Conservation (phyloP, 2,888 invertebrate genomes). For the Pterobdella sp. region DNA sequence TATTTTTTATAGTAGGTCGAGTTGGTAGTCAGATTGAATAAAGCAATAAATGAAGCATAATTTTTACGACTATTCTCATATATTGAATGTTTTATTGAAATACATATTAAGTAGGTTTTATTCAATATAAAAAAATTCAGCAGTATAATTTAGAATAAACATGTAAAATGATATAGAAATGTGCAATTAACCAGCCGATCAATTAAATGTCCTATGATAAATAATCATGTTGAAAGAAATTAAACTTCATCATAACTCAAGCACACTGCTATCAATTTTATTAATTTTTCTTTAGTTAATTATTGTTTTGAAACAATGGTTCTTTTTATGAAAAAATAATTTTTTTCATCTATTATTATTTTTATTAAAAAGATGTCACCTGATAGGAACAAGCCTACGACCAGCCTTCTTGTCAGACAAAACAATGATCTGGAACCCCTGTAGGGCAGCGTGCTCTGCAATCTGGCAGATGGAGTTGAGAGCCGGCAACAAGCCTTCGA, state of each 20-base stretch:
- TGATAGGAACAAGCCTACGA: conserved; percentile 33
- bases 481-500: conserved; percentile 67
- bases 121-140: neutral
- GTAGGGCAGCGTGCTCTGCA: conserved; percentile 69
- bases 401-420: conserved; percentile 37
- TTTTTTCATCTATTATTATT: neutral
- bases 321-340: neutral
- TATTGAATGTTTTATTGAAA: too few relatives aligned
- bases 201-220: neutral
- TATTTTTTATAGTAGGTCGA: too few relatives aligned
- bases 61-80: too few relatives aligned
- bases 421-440: conserved; percentile 62
- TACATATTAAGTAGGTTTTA: too few relatives aligned
- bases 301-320: neutral
- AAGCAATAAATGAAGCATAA: too few relatives aligned
- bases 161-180: neutral
- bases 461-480: conserved; percentile 70
- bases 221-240: neutral
- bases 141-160: too few relatives aligned
- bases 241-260: neutral
- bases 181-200: neutral
- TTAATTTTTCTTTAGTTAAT: neutral
- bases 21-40: too few relatives aligned
- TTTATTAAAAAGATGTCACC: conserved; percentile 21
- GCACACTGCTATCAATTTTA: neutral